phyloP scores from a whole-genome alignment of 2,888 invertebrate species.

The Eilema caniola region DNA sequence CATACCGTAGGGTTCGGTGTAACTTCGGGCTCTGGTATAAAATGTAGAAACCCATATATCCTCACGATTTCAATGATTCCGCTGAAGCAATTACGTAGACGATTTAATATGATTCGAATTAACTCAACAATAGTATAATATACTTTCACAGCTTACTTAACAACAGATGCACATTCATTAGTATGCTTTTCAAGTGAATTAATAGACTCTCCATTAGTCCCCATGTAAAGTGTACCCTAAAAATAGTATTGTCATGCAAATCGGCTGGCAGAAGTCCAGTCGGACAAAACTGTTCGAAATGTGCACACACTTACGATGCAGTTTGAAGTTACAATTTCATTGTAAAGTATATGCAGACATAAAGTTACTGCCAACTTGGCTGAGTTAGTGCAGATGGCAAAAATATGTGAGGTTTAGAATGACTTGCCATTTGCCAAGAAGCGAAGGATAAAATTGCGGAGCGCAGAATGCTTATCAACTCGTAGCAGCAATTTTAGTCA shows the following conservation, averaged over 20 bases:
- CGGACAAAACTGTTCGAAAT: not conserved
- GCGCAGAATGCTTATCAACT: too few relatives aligned
- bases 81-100: too few relatives aligned
- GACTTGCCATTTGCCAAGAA: not conserved
- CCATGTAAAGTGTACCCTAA: not conserved
- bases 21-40: too few relatives aligned
- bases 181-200: too few relatives aligned
- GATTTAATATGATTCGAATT: too few relatives aligned
- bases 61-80: too few relatives aligned
- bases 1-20: too few relatives aligned
- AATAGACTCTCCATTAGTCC: too few relatives aligned
- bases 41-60: too few relatives aligned
- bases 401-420: not conserved
- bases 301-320: conserved; percentile 1
- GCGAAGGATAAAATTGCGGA: too few relatives aligned
- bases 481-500: not conserved
- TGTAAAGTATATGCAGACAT: not conserved
- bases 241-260: conserved; percentile 9
- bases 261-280: not conserved
- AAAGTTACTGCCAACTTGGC: not conserved
- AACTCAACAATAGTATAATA: too few relatives aligned
- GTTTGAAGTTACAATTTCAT: not conserved
- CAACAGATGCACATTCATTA: not conserved
- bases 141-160: too few relatives aligned
- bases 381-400: not conserved